Evolutionary conservation across 1,140 invertebrate species (phyloP).

Genomic region (Bombus consobrinus): DNA sequence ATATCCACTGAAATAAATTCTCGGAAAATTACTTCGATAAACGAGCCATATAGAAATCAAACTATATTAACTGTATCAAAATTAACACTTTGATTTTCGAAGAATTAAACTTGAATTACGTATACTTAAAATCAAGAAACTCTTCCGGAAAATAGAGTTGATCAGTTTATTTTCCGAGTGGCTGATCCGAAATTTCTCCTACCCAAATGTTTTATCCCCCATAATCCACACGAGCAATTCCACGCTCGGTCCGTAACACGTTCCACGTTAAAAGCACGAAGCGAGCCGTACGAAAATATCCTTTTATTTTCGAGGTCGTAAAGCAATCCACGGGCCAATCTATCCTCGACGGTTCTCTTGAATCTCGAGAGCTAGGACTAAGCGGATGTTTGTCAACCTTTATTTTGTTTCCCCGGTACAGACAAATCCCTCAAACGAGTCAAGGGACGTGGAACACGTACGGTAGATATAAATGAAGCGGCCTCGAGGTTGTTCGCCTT

Average conservation of each 20-base stretch:
- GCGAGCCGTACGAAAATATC: neutral
- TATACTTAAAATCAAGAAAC: no score
- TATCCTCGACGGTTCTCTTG: neutral
- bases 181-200: neutral
- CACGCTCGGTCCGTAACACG: neutral
- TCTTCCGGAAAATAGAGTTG: neutral
- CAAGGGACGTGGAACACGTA: conserved; percentile 18
- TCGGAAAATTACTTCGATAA: neutral
- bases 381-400: conserved; percentile 34
- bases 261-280: no score
- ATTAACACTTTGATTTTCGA: neutral
- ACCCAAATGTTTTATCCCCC: neutral
- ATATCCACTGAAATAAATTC: neutral
- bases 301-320: neutral
- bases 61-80: neutral
- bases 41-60: neutral
- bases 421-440: conserved; percentile 29
- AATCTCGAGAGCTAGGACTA: neutral
- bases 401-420: conserved; percentile 12
- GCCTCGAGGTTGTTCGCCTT: conserved; percentile 24
- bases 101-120: neutral
- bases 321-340: conserved; percentile 21
- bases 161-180: no score
- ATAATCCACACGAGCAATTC: neutral
- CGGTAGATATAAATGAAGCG: conserved; percentile 40